Percentiles rank a stretch among this genome's conserved stretches.
Evolutionary conservation across 1,140 invertebrate species (phyloP).

Genomic region (Drosophila funebris): DNA sequence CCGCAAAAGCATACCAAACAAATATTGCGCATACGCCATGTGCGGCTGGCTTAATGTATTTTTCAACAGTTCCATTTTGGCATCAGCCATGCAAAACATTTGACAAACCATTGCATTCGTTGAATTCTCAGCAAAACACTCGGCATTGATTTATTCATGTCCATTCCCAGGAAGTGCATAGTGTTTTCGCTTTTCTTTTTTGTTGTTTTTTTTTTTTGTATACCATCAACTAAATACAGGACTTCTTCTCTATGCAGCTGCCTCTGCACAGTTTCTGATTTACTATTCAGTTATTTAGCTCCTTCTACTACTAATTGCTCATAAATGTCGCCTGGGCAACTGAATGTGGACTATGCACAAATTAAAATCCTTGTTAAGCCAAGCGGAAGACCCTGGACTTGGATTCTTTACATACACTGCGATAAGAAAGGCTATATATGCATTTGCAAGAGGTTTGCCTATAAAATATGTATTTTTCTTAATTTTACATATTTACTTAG

Average conservation of each 20-base stretch:
- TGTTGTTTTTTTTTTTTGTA: neutral
- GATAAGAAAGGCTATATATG: neutral
- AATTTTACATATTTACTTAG: no score
- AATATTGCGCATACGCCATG: conserved; percentile 77
- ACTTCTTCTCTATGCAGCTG: neutral
- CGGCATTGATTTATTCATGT: conserved; percentile 44
- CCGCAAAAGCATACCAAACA: conserved; percentile 46
- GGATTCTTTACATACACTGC: neutral
- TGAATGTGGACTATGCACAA: conserved; percentile 18
- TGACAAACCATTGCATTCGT: conserved; percentile 15
- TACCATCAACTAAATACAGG: neutral
- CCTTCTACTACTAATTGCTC: conserved; percentile 22
- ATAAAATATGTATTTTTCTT: no score
- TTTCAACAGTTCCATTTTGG: conserved; percentile 39
- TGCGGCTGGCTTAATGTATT: conserved; percentile 45
- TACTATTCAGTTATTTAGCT: conserved; percentile 1
- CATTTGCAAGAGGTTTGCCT: neutral
- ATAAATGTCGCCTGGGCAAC: conserved; percentile 20
- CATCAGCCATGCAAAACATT: conserved; percentile 42
- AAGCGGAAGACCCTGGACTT: neutral
- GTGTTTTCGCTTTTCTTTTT: neutral
- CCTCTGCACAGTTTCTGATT: conserved; percentile 6
- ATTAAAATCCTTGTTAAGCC: conserved; percentile 24
- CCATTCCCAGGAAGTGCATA: neutral
- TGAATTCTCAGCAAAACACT: conserved; percentile 19